A percentile compares a stretch with the other conserved stretches of the same genome.
Evolutionary conservation across 2,888 invertebrate genomes (phyloP).

Genomic region (Ptilodon capucinus): DNA sequence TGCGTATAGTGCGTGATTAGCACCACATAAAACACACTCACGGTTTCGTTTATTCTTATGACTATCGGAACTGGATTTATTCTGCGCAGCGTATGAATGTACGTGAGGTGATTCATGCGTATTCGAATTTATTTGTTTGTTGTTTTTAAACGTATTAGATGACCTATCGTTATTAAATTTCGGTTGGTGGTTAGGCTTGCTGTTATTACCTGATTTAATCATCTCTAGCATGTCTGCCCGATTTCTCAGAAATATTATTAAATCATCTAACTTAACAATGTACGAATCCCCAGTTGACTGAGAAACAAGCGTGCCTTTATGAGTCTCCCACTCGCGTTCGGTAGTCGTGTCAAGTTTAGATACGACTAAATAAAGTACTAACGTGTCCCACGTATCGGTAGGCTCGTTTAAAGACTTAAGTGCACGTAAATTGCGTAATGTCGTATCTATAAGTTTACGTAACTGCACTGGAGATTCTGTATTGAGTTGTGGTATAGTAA

Average conservation of each 20-base stretch:
- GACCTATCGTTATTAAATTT: neutral
- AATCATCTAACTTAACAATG: too few relatives aligned
- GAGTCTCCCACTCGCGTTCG: too few relatives aligned
- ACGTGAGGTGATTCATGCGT: too few relatives aligned
- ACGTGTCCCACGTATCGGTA: neutral
- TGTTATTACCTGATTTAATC: neutral
- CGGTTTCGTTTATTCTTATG: too few relatives aligned
- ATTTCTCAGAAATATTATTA: neutral
- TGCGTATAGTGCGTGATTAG: conserved; percentile 2
- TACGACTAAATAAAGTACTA: too few relatives aligned
- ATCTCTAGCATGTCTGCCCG: neutral
- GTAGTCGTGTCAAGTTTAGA: too few relatives aligned
- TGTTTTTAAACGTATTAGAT: neutral
- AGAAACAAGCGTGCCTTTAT: too few relatives aligned
- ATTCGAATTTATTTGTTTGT: neutral
- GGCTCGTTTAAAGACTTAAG: neutral
- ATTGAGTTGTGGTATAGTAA: too few relatives aligned
- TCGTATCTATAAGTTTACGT: neutral
- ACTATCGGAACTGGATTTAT: too few relatives aligned
- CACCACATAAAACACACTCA: neutral
- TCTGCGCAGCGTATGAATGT: neutral
- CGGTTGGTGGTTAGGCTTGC: too few relatives aligned
- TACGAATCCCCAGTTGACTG: too few relatives aligned
- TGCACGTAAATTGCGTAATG: neutral
- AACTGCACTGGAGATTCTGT: neutral